These are phyloP conservation scores for Amaurobius ferox DNA, from an alignment of 2,888 invertebrate species.

Conservation along the genomic window DNA sequence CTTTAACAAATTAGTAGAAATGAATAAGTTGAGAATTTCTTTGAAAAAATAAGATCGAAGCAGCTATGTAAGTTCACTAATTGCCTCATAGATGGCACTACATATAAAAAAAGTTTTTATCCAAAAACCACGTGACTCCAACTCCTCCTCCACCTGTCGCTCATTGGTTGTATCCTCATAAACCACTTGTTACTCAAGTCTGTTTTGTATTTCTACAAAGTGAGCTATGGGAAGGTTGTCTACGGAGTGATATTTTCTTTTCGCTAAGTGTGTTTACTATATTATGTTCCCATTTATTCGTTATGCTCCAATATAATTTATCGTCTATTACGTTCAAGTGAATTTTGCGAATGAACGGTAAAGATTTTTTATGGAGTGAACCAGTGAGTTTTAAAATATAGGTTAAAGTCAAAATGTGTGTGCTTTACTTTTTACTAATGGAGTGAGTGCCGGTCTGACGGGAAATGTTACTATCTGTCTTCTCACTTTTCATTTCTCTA, in stretches of 20 bases:
- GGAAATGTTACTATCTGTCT: conserved; percentile 65
- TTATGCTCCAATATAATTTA: no score
- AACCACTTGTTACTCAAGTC: not conserved
- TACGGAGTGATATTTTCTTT: no score
- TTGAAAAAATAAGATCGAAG: no score
- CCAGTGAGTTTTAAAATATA: no score
- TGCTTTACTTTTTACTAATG: not conserved
- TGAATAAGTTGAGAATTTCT: no score
- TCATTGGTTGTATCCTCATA: not conserved
- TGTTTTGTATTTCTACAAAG: not conserved
- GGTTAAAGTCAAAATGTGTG: not conserved
- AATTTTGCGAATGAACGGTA: no score
- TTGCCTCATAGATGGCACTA: not conserved
- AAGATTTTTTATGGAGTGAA: no score
- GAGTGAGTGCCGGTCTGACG: not conserved
- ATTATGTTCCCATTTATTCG: no score
- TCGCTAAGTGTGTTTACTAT: no score
- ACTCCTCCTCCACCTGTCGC: conserved; percentile 6
- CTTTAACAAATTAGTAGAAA: no score
- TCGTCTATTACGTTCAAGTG: no score
- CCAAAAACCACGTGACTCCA: not conserved
- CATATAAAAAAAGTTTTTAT: not conserved
- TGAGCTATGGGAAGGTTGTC: not conserved
- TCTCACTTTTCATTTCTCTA: conserved; percentile 42
- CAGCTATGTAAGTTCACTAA: no score